phyloP scores from a whole-genome alignment of 2,888 invertebrate genomes.

The Neoaliturus tenellus region DNA sequence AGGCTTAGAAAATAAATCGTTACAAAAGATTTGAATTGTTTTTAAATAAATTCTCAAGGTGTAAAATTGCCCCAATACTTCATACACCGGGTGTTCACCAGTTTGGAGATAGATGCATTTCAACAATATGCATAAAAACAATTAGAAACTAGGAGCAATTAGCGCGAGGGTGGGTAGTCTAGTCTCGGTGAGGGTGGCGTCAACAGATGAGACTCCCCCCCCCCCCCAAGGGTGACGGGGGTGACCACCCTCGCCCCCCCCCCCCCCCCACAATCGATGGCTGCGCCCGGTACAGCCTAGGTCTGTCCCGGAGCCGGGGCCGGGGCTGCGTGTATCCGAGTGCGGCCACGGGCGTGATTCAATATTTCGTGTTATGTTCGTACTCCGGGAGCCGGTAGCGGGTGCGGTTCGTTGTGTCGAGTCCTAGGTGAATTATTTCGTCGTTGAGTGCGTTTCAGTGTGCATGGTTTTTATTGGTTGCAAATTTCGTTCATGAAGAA shows the following conservation, averaged over 20 bases:
- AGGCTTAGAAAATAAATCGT: too few relatives aligned
- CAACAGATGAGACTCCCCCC: neutral
- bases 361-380: too few relatives aligned
- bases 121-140: neutral
- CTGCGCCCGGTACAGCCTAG: constrained; percentile 16
- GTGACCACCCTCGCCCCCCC: neutral
- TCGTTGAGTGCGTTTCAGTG: too few relatives aligned
- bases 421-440: too few relatives aligned
- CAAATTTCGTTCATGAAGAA: too few relatives aligned
- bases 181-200: neutral
- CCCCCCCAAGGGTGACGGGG: neutral
- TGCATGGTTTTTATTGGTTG: too few relatives aligned
- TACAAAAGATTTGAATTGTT: too few relatives aligned
- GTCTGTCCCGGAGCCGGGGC: neutral
- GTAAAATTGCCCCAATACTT: too few relatives aligned
- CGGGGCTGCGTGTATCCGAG: neutral
- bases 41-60: too few relatives aligned
- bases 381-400: too few relatives aligned
- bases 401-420: too few relatives aligned
- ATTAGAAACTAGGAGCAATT: constrained; percentile 22
- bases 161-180: neutral
- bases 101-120: neutral
- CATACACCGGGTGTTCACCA: too few relatives aligned
- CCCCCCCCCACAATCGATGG: constrained; percentile 5
- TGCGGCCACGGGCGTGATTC: neutral